A percentile compares a stretch with the other conserved stretches of the same genome.
Evolutionary conservation across 2,888 invertebrate genomes (phyloP).

Genomic region (Tridacna crocea): DNA sequence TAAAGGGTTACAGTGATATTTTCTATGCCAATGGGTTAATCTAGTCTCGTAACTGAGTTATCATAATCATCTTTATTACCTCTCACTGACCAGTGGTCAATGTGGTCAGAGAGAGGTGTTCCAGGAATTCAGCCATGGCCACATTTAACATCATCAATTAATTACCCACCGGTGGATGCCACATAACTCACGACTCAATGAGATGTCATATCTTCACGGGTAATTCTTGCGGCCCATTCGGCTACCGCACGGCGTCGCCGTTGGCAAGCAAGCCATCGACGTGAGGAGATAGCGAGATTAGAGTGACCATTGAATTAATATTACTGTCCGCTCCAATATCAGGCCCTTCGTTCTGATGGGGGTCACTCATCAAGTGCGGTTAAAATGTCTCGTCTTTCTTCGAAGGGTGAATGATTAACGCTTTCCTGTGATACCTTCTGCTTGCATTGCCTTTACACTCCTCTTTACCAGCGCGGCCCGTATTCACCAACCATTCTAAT

Average conservation of each 20-base stretch:
- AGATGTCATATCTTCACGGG: slow-evolving; percentile 42
- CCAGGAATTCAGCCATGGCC: slow-evolving; percentile 16
- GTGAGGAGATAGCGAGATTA: slow-evolving; percentile 12
- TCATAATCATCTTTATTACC: background rate
- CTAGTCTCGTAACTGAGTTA: slow-evolving; percentile 6
- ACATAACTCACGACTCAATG: slow-evolving; percentile 49
- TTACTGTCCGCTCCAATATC: slow-evolving; percentile 13
- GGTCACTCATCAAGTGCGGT: background rate
- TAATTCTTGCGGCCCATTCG: background rate
- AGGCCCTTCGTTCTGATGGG: slow-evolving; percentile 1
- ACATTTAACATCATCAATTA: slow-evolving; percentile 46
- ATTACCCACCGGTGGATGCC: slow-evolving; percentile 46
- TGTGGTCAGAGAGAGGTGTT: background rate
- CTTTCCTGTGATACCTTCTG: too few species aligned
- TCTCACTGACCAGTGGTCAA: slow-evolving; percentile 10
- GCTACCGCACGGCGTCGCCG: slow-evolving; percentile 13
- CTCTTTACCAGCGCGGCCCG: too few species aligned
- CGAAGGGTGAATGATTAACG: too few species aligned
- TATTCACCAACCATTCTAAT: too few species aligned
- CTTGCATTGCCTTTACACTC: too few species aligned
- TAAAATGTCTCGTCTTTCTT: background rate
- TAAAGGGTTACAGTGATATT: background rate
- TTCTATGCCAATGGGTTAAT: background rate
- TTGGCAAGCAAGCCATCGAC: slow-evolving; percentile 7
- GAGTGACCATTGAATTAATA: slow-evolving; percentile 19